phyloP scores from a whole-genome alignment of 1,140 invertebrate species.

The Drosophila sulfurigaster region DNA sequence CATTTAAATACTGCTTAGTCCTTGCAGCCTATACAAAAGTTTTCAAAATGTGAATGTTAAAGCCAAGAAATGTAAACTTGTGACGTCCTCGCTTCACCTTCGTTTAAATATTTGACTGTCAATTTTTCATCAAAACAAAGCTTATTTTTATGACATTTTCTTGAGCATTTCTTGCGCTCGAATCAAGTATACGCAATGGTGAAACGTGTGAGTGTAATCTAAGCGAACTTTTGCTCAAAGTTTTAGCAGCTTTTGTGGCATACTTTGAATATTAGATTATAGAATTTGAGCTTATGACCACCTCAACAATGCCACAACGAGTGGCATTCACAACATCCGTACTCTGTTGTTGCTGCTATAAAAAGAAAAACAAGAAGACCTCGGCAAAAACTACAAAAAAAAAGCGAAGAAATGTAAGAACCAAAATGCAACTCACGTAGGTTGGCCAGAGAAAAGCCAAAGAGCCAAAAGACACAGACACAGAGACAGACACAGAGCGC shows the following conservation, averaged over 20 bases:
- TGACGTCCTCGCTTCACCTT: not conserved
- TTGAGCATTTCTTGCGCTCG: not conserved
- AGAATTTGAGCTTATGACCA: slow-evolving; percentile 26
- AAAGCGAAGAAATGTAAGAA: not conserved
- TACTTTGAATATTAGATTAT: slow-evolving; percentile 26
- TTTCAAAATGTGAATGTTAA: too few species aligned
- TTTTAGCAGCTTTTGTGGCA: slow-evolving; percentile 16
- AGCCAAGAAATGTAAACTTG: not conserved
- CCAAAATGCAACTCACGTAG: slow-evolving; percentile 55
- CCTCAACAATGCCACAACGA: slow-evolving; percentile 23
- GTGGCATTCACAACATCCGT: slow-evolving; percentile 7
- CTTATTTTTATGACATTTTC: slow-evolving; percentile 1
- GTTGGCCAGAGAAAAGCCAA: slow-evolving; percentile 11
- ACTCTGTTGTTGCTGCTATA: slow-evolving; percentile 6
- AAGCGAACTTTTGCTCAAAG: slow-evolving; percentile 11
- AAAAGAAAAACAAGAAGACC: slow-evolving; percentile 3
- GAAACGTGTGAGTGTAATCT: slow-evolving; percentile 5
- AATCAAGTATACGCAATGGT: slow-evolving; percentile 21
- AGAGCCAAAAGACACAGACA: slow-evolving; percentile 26
- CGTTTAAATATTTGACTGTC: not conserved
- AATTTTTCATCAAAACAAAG: slow-evolving; percentile 2
- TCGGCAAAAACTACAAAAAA: not conserved
- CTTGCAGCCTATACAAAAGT: too few species aligned
- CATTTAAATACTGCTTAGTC: not conserved
- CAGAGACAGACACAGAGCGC: slow-evolving; percentile 27